A percentile compares a stretch with the other conserved stretches of the same genome.
phyloP scores from a whole-genome alignment of 2,797 vertebrate species.

The Bufotes viridis region DNA sequence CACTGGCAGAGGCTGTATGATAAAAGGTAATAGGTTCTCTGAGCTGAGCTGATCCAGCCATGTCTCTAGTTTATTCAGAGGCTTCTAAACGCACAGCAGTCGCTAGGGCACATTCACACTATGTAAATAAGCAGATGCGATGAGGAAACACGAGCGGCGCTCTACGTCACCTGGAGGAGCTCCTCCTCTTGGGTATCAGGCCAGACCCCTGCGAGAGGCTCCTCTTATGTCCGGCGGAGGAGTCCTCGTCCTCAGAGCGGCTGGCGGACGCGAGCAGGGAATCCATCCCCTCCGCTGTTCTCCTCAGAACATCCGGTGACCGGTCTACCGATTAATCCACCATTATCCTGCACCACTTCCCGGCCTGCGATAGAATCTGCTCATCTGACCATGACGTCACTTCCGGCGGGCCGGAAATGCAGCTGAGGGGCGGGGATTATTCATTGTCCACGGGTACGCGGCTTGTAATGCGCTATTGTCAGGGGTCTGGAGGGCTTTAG shows the following conservation, averaged over 20 bases:
- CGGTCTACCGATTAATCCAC: neutral
- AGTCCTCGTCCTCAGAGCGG: constrained; percentile 92
- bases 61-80: too few relatives aligned
- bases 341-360: neutral
- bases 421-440: neutral
- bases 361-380: neutral
- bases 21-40: too few relatives aligned
- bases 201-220: constrained; percentile 84
- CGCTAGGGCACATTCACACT: neutral
- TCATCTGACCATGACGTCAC: neutral
- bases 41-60: too few relatives aligned
- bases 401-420: neutral
- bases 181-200: constrained; percentile 89
- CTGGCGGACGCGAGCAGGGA: constrained; percentile 83
- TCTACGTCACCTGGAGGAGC: constrained; percentile 87
- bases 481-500: too few relatives aligned
- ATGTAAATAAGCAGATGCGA: neutral
- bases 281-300: constrained; percentile 61
- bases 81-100: neutral
- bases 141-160: neutral
- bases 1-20: too few relatives aligned
- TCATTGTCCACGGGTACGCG: neutral
- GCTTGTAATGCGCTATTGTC: too few relatives aligned
- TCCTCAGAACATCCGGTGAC: neutral
- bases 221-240: constrained; percentile 84